Evolutionary conservation across 2,113 vertebrate species (phyloP).

Genomic region (Planiliza haematocheilus): DNA sequence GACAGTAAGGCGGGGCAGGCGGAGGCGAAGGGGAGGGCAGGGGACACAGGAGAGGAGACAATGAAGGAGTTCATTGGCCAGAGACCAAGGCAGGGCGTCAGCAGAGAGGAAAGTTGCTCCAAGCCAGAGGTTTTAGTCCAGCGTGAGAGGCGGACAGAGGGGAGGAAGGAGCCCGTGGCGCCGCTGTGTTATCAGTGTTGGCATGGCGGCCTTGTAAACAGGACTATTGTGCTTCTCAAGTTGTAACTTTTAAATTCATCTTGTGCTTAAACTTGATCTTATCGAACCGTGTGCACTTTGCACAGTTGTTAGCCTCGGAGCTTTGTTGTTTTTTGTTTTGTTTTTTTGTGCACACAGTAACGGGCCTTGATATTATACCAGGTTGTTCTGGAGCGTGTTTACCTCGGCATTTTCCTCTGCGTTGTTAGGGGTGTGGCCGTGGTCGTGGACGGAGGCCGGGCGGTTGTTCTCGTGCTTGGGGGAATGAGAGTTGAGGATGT

Average conservation of each 20-base stretch:
- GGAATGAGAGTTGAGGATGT: constrained; percentile 92
- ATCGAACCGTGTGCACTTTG: constrained; percentile 44
- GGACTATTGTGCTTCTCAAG: constrained; percentile 74
- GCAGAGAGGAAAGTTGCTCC: constrained; percentile 65
- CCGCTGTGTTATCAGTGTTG: constrained; percentile 58
- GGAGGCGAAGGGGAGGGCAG: constrained; percentile 21
- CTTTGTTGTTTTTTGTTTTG: constrained; percentile 36
- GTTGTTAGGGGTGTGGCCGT: constrained; percentile 66
- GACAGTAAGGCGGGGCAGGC: constrained; percentile 74
- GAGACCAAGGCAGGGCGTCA: constrained; percentile 77
- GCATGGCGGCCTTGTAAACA: constrained; percentile 70
- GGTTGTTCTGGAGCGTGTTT: constrained; percentile 93
- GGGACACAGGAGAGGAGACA: constrained; percentile 52
- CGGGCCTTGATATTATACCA: constrained; percentile 82
- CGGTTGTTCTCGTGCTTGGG: constrained; percentile 90
- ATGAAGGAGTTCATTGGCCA: constrained; percentile 73
- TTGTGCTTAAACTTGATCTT: constrained; percentile 70
- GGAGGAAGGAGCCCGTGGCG: constrained; percentile 59
- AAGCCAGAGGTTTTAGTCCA: constrained; percentile 77
- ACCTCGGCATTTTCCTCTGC: constrained; percentile 84
- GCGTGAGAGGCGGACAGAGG: constrained; percentile 51
- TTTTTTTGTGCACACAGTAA: constrained; percentile 53
- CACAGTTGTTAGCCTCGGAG: constrained; percentile 29
- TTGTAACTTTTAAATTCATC: constrained; percentile 48
- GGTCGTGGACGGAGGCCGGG: constrained; percentile 73